Evolutionary conservation across 2,888 invertebrate species (phyloP).

Genomic region (Nasonia oneida): DNA sequence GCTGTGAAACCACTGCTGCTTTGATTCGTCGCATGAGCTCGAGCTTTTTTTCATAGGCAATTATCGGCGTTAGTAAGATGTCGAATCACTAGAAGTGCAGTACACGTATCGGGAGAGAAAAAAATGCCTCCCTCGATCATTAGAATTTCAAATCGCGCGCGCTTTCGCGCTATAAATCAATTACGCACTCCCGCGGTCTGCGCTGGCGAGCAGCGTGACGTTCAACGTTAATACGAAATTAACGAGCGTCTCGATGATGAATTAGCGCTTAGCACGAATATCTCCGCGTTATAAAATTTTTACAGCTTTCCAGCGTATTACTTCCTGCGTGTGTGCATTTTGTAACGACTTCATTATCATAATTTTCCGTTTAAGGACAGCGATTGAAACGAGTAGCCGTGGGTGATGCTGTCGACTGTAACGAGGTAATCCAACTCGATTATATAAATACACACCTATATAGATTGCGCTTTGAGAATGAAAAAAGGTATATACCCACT

Average conservation of each 20-base stretch:
- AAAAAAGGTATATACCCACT: too few species aligned
- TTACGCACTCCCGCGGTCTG: background rate
- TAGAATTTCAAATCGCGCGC: constrained; percentile 13
- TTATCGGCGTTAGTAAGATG: background rate
- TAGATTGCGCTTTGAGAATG: background rate
- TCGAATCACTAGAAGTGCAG: background rate
- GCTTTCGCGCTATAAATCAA: constrained; percentile 10
- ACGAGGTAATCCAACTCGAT: background rate
- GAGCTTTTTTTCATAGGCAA: background rate
- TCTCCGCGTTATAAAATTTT: background rate
- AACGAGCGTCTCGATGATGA: background rate
- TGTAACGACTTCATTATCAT: too few species aligned
- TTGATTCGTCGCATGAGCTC: too few species aligned
- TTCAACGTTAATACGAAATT: background rate
- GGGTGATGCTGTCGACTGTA: background rate
- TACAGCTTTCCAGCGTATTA: background rate
- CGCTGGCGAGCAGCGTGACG: background rate
- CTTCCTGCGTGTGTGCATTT: too few species aligned
- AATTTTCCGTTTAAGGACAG: too few species aligned
- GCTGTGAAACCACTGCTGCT: background rate
- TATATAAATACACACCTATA: background rate
- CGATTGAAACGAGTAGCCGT: background rate
- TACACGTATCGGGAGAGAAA: background rate
- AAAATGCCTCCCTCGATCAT: background rate
- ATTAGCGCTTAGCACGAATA: background rate